Evolutionary conservation across 30 jellyfish, hydroid and myxozoan species (phyloP), one percentile per base, ranked within the genome.

Genomic region (Aurelia aurita): DNA sequence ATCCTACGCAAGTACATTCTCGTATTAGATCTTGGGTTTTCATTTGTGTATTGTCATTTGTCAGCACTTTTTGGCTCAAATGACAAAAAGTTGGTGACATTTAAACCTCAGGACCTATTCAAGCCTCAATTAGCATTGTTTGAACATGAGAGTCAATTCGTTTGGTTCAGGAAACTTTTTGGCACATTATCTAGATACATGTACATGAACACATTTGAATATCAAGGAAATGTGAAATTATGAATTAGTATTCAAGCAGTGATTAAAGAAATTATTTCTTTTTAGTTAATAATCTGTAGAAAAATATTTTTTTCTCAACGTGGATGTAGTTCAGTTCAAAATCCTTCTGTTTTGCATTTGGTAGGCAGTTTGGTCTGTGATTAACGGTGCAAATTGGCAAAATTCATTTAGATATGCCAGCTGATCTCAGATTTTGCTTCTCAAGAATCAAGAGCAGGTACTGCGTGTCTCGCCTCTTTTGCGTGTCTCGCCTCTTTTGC

Each of bases 131-230:
- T 22, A 19, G 95, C 97, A 2, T 71, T 92, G 95, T 43, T 60
- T 18, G 34, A 53, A 28, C 98, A 92, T 61, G 58, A 22, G 25
- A 86, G 97, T 57, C 98, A 92, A 39, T 81, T 76, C 74, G 93
- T 87, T 15, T 92, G 98, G 98, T 92, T 92, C 57, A 79, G 98
- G 32, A 77, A 70, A 46, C 82, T 92, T 11, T 92, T 80, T 68
- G 51, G 87, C 65, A 26, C 60, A 15, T 92, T 86, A 32, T 92
- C 98, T 80, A 86, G 98, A 61, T 92, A 92, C 68, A 69, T 92
- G 65, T 11, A 80, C 13, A 15, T 92, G 20, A 92, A 92, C 53
- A 70, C 89, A 20, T 74, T 85, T 20, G 60, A 61, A 7, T 34
- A 23, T 23, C 62, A 81, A 81, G 84, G 69, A 26, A 2, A 15